Evolutionary conservation across 2,797 vertebrate species (phyloP).

Genomic region (Muscicapa striata): DNA sequence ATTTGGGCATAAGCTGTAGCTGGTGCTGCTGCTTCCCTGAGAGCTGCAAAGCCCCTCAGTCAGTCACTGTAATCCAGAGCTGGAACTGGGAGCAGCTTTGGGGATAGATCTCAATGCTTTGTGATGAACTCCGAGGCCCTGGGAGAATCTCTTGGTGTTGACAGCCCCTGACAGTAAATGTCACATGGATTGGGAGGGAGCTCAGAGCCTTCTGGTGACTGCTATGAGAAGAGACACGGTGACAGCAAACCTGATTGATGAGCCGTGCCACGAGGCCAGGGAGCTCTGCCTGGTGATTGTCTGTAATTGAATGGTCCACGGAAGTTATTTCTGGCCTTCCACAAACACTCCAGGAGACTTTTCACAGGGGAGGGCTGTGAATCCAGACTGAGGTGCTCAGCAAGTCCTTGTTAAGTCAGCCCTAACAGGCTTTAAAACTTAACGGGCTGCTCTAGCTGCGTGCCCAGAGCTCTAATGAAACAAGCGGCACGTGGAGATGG

Average conservation of each 20-base stretch:
- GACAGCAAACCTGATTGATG: conserved; percentile 68
- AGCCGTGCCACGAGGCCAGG: conserved; percentile 41
- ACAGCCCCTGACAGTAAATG: conserved; percentile 71
- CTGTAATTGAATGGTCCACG: conserved; percentile 22
- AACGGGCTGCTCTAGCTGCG: not conserved
- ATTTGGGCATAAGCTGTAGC: not conserved
- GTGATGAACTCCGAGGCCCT: conserved; percentile 55
- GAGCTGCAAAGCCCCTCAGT: conserved; percentile 16
- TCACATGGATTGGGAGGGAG: conserved; percentile 48
- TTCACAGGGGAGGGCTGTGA: not conserved
- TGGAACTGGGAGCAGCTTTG: not conserved
- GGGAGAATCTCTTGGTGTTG: conserved; percentile 66
- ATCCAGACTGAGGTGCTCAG: not conserved
- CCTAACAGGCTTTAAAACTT: not conserved
- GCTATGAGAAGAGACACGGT: conserved; percentile 66
- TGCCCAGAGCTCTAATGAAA: not conserved
- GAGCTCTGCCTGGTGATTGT: conserved; percentile 31
- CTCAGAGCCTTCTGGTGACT: conserved; percentile 61
- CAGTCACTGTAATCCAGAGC: conserved; percentile 27
- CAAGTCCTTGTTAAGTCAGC: not conserved
- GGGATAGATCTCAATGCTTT: conserved; percentile 36
- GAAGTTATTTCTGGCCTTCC: conserved; percentile 55
- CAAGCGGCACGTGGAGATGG: not conserved
- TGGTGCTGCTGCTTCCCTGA: not conserved
- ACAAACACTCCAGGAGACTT: not conserved